Conservation (phyloP, 1,140 invertebrate species). For the Panagrolaimus sp. region DNA sequence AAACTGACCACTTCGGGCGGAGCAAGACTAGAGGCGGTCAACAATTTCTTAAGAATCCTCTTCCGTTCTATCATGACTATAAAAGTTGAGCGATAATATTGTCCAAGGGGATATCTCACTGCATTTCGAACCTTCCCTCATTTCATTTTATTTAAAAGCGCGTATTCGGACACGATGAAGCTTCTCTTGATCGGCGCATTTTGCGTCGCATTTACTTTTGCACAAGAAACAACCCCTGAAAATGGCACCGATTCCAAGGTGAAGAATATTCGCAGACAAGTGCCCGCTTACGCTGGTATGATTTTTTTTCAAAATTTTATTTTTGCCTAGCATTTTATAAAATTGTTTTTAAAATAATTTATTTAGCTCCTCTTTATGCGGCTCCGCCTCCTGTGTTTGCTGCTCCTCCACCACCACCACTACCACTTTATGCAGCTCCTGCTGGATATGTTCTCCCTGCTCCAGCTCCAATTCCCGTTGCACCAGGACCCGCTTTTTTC, state of each 20-base stretch:
- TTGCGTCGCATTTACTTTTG: slow-evolving; percentile 8
- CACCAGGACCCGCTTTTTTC: slow-evolving; percentile 22
- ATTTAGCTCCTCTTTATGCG: slow-evolving; percentile 29
- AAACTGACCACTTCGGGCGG: slow-evolving; percentile 12
- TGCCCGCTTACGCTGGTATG: slow-evolving; percentile 14
- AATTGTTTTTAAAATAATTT: background rate
- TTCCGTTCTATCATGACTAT: slow-evolving; percentile 1
- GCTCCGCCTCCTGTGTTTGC: slow-evolving; percentile 30
- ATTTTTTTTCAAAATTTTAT: background rate
- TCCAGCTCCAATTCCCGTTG: background rate
- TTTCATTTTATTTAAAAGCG: background rate
- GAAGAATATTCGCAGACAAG: slow-evolving; percentile 6
- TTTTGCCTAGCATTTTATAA: too few relatives aligned
- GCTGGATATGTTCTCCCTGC: slow-evolving; percentile 12
- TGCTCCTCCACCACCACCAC: slow-evolving; percentile 32
- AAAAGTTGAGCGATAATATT: background rate
- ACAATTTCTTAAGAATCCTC: background rate
- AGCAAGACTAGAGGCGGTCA: slow-evolving; percentile 8
- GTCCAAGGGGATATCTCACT: background rate
- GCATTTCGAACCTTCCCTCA: background rate
- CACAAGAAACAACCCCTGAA: slow-evolving; percentile 9
- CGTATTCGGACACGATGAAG: slow-evolving; percentile 2
- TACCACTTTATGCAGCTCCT: slow-evolving; percentile 18
- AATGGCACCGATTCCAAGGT: slow-evolving; percentile 12
- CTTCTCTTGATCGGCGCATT: slow-evolving; percentile 13